Evolutionary conservation across 2,888 invertebrate species (phyloP).

Genomic region (Atrina japonica): DNA sequence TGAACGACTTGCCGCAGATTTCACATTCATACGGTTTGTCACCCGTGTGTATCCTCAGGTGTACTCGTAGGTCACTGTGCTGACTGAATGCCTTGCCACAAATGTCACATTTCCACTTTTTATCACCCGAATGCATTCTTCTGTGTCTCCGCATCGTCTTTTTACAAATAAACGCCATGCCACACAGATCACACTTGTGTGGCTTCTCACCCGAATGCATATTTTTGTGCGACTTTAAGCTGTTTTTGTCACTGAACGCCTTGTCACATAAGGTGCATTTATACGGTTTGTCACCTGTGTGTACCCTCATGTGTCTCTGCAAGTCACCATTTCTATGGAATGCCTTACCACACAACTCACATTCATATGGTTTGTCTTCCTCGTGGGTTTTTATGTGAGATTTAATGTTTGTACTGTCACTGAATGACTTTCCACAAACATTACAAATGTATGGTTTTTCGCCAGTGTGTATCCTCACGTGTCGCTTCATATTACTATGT

Average conservation of each 20-base stretch:
- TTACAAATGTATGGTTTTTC: not conserved
- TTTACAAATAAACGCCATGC: not conserved
- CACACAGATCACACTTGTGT: slow-evolving; percentile 7
- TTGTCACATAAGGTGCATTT: not conserved
- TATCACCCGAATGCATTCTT: not conserved
- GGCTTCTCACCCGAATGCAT: too few species aligned
- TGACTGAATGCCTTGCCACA: not conserved
- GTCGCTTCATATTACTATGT: too few species aligned
- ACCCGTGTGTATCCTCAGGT: not conserved
- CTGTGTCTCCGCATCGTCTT: slow-evolving; percentile 4
- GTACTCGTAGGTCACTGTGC: slow-evolving; percentile 1
- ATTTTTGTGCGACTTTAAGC: slow-evolving; percentile 6
- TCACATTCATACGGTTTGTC: slow-evolving; percentile 5
- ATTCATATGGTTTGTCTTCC: slow-evolving; percentile 3
- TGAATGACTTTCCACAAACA: slow-evolving; percentile 3
- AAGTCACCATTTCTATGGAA: not conserved
- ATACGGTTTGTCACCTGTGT: slow-evolving; percentile 1
- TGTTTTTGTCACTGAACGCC: not conserved
- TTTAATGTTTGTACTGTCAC: not conserved
- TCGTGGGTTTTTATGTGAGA: slow-evolving; percentile 6
- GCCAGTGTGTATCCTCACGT: too few species aligned
- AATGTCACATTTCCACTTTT: not conserved
- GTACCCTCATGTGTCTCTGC: not conserved
- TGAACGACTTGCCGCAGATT: slow-evolving; percentile 11
- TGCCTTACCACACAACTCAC: slow-evolving; percentile 6